Base-by-base conservation (phyloP, 2,797 vertebrate genomes). In the Macropus fuliginosus region DNA sequence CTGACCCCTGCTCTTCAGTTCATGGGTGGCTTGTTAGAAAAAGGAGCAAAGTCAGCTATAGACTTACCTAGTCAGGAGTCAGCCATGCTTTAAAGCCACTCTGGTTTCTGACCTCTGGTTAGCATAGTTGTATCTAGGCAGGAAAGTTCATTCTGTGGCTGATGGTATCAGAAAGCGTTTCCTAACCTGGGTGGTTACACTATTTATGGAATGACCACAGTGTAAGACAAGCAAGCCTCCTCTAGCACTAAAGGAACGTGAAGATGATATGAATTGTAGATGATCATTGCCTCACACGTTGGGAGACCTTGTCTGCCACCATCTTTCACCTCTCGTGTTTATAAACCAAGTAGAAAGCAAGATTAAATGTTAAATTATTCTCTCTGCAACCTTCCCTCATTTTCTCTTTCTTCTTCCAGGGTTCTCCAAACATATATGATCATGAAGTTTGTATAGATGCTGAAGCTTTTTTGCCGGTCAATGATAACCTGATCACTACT, bases 381-480 rank as follows among this genome's bases (percentile, higher is more conserved):
- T 93, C 91, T 93, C 66, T 94, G 90, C 81, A 0, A 87, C 40
- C n/a, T 40, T 74, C 18, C n/a, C 66, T 81, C 34, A 46, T 81
- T 46, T 81, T 96, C 66, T 94, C 56, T 92, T n/a, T 97, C 52
- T 52, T 97, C 55, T 95, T 52, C 13, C 95, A 99, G 99, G 99
- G 99, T 81, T 98, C 99, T 54, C 97, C 81, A 24, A 98, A 99
- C 94, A 98, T 99, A 98, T 99, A 99, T 4, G 99, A 99, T 97
- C 99, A 99, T 0, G 97, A 99, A 96, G 98, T 99, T 94, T 99
- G 99, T 90, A 99, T 99, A 97, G 97, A 96, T 94, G 99, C 99
- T n/a, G 98, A 99, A 87, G 98, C 98, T 90, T 99, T 99, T 98
- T 98, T 99, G 97, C 99, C 99, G 46, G 99, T 99, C 96, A 99